Percentiles rank a stretch among this genome's conserved stretches.
phyloP scores from a whole-genome alignment of 2,888 invertebrate species.

The Philopedon plagiatum region DNA sequence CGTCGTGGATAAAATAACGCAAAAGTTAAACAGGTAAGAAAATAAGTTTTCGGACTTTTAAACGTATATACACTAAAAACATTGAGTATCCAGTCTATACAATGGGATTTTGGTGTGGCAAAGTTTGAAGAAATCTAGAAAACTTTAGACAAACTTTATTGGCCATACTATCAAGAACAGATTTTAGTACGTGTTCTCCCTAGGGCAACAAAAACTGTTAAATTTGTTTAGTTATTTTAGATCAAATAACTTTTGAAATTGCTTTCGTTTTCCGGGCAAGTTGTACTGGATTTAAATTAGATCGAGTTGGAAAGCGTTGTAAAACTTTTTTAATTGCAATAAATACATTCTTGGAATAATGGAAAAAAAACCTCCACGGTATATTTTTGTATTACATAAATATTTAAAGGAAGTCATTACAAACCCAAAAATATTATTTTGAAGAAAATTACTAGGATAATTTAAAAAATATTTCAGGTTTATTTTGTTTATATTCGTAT shows the following conservation, averaged over 20 bases:
- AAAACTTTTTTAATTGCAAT: not conserved
- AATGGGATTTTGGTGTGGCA: not conserved
- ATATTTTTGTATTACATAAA: too few species aligned
- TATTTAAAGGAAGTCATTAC: too few species aligned
- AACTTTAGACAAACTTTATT: conserved; percentile 1
- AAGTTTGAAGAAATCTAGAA: not conserved
- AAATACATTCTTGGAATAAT: too few species aligned
- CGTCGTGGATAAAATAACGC: too few species aligned
- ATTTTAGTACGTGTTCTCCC: conserved; percentile 22
- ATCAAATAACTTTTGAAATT: conserved; percentile 29
- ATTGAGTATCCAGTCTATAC: not conserved
- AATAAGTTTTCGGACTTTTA: too few species aligned
- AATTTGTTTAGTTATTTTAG: conserved; percentile 30
- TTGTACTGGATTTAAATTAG: not conserved
- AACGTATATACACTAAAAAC: too few species aligned
- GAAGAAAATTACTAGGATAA: too few species aligned
- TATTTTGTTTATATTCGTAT: too few species aligned
- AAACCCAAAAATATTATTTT: too few species aligned
- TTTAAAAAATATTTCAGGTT: too few species aligned
- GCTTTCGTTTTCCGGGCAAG: conserved; percentile 4
- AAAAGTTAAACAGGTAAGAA: too few species aligned
- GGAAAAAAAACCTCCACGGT: too few species aligned
- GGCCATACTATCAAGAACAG: conserved; percentile 1
- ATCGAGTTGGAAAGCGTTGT: not conserved
- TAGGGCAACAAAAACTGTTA: conserved; percentile 14